Evolutionary conservation across 2,888 invertebrate species (phyloP), one percentile per base, ranked within the genome.

Genomic region (Tetragnatha montana): DNA sequence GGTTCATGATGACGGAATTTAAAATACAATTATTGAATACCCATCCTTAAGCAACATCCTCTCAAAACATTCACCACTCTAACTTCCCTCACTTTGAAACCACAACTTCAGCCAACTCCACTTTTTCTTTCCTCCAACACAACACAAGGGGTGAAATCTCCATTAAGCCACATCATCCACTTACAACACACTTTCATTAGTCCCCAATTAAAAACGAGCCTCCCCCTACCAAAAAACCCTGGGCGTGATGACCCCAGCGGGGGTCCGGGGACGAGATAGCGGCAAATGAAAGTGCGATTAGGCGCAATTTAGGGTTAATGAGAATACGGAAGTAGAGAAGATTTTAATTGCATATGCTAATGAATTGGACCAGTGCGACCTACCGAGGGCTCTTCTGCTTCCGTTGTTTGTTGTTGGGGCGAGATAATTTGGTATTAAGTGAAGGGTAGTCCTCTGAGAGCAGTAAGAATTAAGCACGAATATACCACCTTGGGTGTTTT

Each of bases 291-390:
- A 85, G 85, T 85, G 85, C 85, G 79, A 85, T 85, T 85, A 85
- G 78, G 71, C 71, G 60, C 79, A 78, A 85, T 85, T 85, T 85
- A 79, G 79, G 78, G 85, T 70, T 85, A 85, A 85, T 85, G 85
- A 85, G 85, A 85, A 85, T 85, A 51, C 51, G 79, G 85, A 70
- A 69, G 84, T 84, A 78, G 84, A 84, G 84, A 85, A 85, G 85
- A 85, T 85, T 85, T 85, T 85, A 85, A 85, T 85, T 85, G 85
- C 85, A 71, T 79, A 85, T 85, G 85, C 79, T 79, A 85, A 85
- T 85, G 85, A 85, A 85, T 85, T 70, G 70, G 85, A 71, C 75
- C 70, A 71, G 70, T 12, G 74, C 47, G 35, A 21, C 35, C 75
- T 75, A 12, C 19, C 71, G 69, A 76, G 69, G 17, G 10, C 14